Base-by-base conservation (phyloP, 2,888 invertebrate genomes). In the Beris chalybata region DNA sequence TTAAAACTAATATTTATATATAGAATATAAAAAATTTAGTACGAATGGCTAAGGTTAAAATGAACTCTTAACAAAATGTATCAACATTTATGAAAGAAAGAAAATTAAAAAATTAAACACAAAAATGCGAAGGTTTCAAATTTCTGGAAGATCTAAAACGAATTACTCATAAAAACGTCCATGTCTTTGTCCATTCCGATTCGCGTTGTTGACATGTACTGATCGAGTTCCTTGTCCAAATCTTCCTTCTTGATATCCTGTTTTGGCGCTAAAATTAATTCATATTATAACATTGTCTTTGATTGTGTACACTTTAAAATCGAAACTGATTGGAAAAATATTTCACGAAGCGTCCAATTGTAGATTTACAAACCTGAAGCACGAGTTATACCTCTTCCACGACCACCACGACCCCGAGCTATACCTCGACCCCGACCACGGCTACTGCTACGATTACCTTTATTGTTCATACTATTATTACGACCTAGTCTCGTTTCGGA, bases 201-300 rank as follows among this genome's bases (percentile, higher is more conserved):
- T 38, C 38, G 38, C 30, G 86, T 86, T 72, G 85, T 85, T 4
- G 88, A 83, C 90, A 90, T 90, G 79, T 90, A 90, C 66, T 85
- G 84, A 72, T 90, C 90, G 43, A 90, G 76, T 73, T 90, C 87
- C n/a, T 83, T 83, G 73, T 90, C 90, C 64, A 90, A 76, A 74
- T 88, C 85, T 71, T 89, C 89, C 65, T 83, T 85, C 1, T 84
- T 84, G 0, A 79, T 78, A 0, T 57, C 71, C 44, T 47, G 64
- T 65, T 61, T 71, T 44, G 66, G 64, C 45, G 59, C 58, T 64
- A 47, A 48, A 65, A 55, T 5, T 5, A 65, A 12, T 45, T 47
- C 12, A 22, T 11, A 55, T n/a, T 48, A 48, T 48, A 5, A 48
- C 5, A 15, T 48, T 13, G 11, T 3, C 12, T 15, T n/a, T 15